phyloP scores from a whole-genome alignment of 2,888 invertebrate species.

The Thelaira solivaga region DNA sequence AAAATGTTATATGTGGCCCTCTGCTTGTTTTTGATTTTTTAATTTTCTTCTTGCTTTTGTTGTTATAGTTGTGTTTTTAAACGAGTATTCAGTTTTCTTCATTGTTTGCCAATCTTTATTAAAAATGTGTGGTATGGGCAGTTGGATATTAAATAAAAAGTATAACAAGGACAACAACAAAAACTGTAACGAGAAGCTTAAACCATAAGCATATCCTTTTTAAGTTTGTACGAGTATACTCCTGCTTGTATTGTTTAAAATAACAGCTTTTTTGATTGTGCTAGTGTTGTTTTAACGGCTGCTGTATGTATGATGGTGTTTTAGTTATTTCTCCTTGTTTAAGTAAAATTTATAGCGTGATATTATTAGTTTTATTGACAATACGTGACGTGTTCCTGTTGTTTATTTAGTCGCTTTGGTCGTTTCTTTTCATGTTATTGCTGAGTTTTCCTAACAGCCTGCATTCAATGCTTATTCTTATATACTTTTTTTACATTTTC shows the following conservation, averaged over 20 bases:
- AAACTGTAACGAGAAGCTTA: not conserved
- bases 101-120: too few relatives aligned
- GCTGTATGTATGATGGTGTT: constrained; percentile 1
- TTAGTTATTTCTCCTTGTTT: constrained; percentile 62
- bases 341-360: constrained; percentile 72
- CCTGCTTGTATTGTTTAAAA: constrained; percentile 46
- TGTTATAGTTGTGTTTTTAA: too few relatives aligned
- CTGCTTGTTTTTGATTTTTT: too few relatives aligned
- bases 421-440: not conserved
- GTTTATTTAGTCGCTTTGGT: constrained; percentile 59
- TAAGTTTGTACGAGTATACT: not conserved
- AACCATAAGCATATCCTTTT: constrained; percentile 1
- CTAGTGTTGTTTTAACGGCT: not conserved
- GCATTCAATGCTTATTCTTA: constrained; percentile 11
- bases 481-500: not conserved
- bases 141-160: too few relatives aligned
- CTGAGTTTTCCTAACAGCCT: not conserved
- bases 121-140: too few relatives aligned
- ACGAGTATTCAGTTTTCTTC: too few relatives aligned
- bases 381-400: constrained; percentile 73
- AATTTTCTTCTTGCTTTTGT: too few relatives aligned
- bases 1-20: too few relatives aligned
- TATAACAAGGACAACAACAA: not conserved
- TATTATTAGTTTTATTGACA: constrained; percentile 75
- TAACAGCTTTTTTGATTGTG: constrained; percentile 35